Evolutionary conservation across 1,140 invertebrate species (phyloP).

Genomic region (Musca vetustissima): DNA sequence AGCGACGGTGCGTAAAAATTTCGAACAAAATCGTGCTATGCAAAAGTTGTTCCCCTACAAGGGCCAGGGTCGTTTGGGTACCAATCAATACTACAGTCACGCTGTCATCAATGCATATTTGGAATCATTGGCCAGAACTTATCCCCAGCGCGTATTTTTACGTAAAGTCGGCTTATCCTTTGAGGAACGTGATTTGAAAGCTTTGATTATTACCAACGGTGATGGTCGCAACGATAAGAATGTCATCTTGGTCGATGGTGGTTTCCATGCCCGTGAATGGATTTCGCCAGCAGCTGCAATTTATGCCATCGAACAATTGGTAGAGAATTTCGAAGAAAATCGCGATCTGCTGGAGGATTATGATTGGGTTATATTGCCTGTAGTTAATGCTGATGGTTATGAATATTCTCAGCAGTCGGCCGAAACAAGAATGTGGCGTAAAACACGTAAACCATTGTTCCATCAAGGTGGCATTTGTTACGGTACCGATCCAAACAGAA

Average conservation of each 20-base stretch:
- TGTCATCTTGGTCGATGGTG: slow-evolving; percentile 60
- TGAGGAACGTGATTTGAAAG: slow-evolving; percentile 58
- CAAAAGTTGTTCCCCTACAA: slow-evolving; percentile 36
- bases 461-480: slow-evolving; percentile 53
- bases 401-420: slow-evolving; percentile 46
- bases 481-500: slow-evolving; percentile 68
- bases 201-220: slow-evolving; percentile 59
- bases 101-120: slow-evolving; percentile 60
- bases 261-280: slow-evolving; percentile 73
- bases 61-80: slow-evolving; percentile 40
- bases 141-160: slow-evolving; percentile 55
- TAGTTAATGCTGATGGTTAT: slow-evolving; percentile 60
- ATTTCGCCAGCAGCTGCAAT: slow-evolving; percentile 65
- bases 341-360: slow-evolving; percentile 57
- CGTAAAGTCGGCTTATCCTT: slow-evolving; percentile 56
- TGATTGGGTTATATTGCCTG: slow-evolving; percentile 64
- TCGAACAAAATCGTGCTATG: slow-evolving; percentile 30
- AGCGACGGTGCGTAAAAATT: slow-evolving; percentile 28
- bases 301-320: slow-evolving; percentile 66
- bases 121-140: slow-evolving; percentile 54
- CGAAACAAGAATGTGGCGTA: slow-evolving; percentile 60
- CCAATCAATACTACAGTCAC: slow-evolving; percentile 45
- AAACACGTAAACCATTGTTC: slow-evolving; percentile 51
- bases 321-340: slow-evolving; percentile 59
- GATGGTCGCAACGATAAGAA: slow-evolving; percentile 54